These are phyloP conservation scores for Coenonympha arcania DNA, from an alignment of 2,888 invertebrate species.

Conservation along the genomic window DNA sequence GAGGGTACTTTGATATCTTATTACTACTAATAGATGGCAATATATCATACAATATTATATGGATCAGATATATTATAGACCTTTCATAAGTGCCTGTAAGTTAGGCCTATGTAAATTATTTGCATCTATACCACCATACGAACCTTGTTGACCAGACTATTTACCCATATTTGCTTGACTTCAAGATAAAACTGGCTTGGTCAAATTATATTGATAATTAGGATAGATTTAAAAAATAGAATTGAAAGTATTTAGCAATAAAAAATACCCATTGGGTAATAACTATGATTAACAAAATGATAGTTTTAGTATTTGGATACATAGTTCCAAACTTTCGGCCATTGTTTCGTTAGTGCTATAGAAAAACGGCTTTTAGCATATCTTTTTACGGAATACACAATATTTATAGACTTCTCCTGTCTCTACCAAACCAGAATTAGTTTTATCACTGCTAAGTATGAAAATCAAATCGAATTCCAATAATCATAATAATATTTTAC, in stretches of 20 bases:
- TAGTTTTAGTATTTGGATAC: background rate
- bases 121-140: background rate
- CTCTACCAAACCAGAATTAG: too few species aligned
- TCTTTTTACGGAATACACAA: background rate
- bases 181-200: too few species aligned
- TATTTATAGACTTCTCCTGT: too few species aligned
- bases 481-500: background rate
- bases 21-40: too few species aligned
- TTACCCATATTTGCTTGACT: too few species aligned
- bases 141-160: too few species aligned
- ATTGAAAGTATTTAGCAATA: background rate
- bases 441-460: too few species aligned
- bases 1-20: background rate
- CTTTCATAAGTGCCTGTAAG: background rate
- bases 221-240: background rate
- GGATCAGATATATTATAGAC: too few species aligned
- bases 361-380: background rate
- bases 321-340: background rate
- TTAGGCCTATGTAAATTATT: background rate
- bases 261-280: background rate
- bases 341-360: background rate
- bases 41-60: too few species aligned
- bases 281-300: background rate
- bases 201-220: background rate
- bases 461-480: too few species aligned